Evolutionary conservation across 2,888 invertebrate species (phyloP).

Genomic region (Portevinia maculata): DNA sequence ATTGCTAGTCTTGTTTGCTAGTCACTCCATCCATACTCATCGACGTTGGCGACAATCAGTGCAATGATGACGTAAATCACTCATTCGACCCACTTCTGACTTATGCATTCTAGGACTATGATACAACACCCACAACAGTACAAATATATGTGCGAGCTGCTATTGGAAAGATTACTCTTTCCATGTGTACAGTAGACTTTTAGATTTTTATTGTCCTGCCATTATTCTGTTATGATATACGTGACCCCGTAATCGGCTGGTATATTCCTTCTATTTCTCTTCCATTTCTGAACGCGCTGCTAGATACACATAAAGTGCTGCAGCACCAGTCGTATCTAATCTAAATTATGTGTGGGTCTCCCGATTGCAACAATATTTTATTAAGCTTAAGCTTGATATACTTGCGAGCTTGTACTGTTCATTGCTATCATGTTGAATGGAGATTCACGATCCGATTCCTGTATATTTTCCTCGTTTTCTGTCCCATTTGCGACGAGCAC

Average conservation of each 20-base stretch:
- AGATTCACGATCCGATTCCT: too few species aligned
- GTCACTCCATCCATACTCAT: too few species aligned
- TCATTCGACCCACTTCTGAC: background rate
- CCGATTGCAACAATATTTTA: slow-evolving; percentile 31
- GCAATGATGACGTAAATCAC: too few species aligned
- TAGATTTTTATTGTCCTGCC: slow-evolving; percentile 35
- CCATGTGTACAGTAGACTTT: background rate
- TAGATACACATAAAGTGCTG: slow-evolving; percentile 13
- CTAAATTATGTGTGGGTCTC: slow-evolving; percentile 24
- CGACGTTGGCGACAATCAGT: too few species aligned
- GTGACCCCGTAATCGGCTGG: slow-evolving; percentile 40
- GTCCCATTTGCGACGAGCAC: slow-evolving; percentile 1
- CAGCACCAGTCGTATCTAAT: slow-evolving; percentile 25
- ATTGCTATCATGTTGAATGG: slow-evolving; percentile 20
- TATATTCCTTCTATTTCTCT: background rate
- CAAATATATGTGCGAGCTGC: background rate
- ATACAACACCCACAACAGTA: background rate
- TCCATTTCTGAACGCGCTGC: background rate
- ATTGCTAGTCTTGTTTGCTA: too few species aligned
- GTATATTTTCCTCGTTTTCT: slow-evolving; percentile 37
- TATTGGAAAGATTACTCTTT: slow-evolving; percentile 1
- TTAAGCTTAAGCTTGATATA: background rate
- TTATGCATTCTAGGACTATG: background rate
- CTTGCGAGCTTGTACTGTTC: slow-evolving; percentile 22
- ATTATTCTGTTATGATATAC: slow-evolving; percentile 18